Evolutionary conservation across 2,888 invertebrate genomes (phyloP).

Genomic region (Mythimna ferrago): DNA sequence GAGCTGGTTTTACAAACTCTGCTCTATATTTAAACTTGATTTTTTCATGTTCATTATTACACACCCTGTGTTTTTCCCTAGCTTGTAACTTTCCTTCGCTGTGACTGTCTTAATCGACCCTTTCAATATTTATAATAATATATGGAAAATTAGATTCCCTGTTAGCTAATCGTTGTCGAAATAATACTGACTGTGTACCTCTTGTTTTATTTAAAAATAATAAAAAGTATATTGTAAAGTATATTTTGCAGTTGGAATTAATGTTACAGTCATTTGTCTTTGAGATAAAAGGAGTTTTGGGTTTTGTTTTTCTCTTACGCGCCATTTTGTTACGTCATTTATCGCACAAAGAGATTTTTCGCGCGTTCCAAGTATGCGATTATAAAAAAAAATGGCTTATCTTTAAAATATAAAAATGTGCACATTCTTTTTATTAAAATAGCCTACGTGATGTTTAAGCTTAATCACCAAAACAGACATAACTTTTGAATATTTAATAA

Average conservation of each 20-base stretch:
- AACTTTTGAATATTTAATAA: conserved; percentile 64
- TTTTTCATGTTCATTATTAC: conserved; percentile 59
- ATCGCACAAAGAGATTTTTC: conserved; percentile 36
- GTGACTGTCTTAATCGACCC: conserved; percentile 60
- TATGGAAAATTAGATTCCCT: conserved; percentile 77
- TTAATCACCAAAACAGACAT: conserved; percentile 55
- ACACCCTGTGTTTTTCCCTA: conserved; percentile 46
- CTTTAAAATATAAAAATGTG: conserved; percentile 49
- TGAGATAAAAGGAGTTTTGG: conserved; percentile 72
- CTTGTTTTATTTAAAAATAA: conserved; percentile 78
- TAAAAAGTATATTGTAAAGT: conserved; percentile 70
- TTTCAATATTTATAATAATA: conserved; percentile 68
- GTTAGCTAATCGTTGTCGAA: conserved; percentile 82
- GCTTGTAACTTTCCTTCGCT: conserved; percentile 60
- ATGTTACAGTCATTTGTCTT: conserved; percentile 79
- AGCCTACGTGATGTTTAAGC: conserved; percentile 58
- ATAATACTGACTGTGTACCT: conserved; percentile 76
- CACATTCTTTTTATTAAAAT: conserved; percentile 60
- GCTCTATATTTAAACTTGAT: conserved; percentile 24
- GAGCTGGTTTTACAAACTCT: conserved; percentile 19
- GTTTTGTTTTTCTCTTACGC: conserved; percentile 65
- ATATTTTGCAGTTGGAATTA: conserved; percentile 77
- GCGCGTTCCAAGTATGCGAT: conserved; percentile 32
- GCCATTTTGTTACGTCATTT: conserved; percentile 62
- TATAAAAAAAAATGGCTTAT: conserved; percentile 51